Evolutionary conservation across 2,113 vertebrate genomes (phyloP), one percentile per base, ranked within the genome.

Genomic region (Trematomus loennbergii): DNA sequence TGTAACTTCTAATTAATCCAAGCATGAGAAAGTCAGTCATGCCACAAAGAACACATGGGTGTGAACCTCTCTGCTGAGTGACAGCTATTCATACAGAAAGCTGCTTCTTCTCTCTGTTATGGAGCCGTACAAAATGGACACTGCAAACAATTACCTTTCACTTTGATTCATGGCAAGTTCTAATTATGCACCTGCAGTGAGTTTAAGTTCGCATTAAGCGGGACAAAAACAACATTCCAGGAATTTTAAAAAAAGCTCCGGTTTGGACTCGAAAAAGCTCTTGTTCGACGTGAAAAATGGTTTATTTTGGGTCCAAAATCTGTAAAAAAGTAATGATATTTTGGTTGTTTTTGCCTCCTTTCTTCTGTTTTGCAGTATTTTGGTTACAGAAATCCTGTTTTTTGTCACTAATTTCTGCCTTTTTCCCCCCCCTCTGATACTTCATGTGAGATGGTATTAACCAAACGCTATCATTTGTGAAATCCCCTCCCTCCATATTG

Each of bases 161-260:
- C n/a, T 73, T 73, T 52, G 49, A 57, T 65, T 81, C 36, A 55
- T 40, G 66, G 40, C 58, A 12, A 9, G 10, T 1, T 49, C 55
- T 78, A 49, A 68, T 70, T 83, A 63, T 55, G 72, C 45, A 50
- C 18, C 52, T 17, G 2, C 46, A 64, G 46, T 9, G 36, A 8
- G 11, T 59, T 45, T 33, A 71, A 71, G 36, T 52, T 58, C 40
- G 49, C 40, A 62, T 66, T 62, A 48, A 63, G 54, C 45, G 11
- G 20, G n/a, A 60, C 16, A 20, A 60, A 80, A 79, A 64, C 17
- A 65, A 78, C 88, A 81, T 85, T 87, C 86, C 79, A 59, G 62
- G 60, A 80, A 49, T 76, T 29, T 3, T 3, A 40, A 8, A 46
- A 17, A 60, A 57, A 17, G 76, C 65, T 62, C 46, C 48, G 53